These are phyloP conservation scores for Choristoneura rosaceana DNA, from an alignment of 2,888 invertebrate species.

Conservation along the genomic window DNA sequence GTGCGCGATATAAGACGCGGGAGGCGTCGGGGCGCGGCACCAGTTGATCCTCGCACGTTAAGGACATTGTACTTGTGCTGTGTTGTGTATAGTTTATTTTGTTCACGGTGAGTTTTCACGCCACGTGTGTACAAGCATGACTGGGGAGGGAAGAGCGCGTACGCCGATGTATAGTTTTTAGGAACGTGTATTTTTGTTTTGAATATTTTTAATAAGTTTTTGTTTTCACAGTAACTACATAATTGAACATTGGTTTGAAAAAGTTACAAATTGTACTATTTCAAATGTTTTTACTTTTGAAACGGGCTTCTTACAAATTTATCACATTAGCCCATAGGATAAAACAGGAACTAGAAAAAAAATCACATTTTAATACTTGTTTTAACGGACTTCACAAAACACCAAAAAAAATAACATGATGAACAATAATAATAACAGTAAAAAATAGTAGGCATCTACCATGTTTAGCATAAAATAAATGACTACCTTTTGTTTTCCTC, in stretches of 20 bases:
- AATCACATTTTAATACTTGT: no score
- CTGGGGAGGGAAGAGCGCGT: neutral
- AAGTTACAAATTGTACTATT: no score
- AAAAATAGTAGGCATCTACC: no score
- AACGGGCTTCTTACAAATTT: no score
- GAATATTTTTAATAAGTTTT: neutral
- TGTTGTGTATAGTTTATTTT: constrained; percentile 68
- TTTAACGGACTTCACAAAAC: no score
- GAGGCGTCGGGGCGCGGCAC: constrained; percentile 68
- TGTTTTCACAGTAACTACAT: neutral
- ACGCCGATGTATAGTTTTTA: neutral
- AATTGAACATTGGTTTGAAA: neutral
- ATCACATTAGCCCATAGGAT: no score
- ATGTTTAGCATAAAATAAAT: neutral
- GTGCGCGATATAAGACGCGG: constrained; percentile 72
- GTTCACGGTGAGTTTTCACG: constrained; percentile 63
- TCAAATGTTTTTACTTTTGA: no score
- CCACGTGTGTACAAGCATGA: constrained; percentile 14
- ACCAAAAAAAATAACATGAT: no score
- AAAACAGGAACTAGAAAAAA: no score
- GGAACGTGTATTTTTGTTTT: neutral
- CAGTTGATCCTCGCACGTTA: constrained; percentile 66
- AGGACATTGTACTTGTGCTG: constrained; percentile 67
- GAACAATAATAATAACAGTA: no score
- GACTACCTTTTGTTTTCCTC: neutral